Base-by-base conservation (phyloP, 2,888 invertebrate species). In the Emesis furor region DNA sequence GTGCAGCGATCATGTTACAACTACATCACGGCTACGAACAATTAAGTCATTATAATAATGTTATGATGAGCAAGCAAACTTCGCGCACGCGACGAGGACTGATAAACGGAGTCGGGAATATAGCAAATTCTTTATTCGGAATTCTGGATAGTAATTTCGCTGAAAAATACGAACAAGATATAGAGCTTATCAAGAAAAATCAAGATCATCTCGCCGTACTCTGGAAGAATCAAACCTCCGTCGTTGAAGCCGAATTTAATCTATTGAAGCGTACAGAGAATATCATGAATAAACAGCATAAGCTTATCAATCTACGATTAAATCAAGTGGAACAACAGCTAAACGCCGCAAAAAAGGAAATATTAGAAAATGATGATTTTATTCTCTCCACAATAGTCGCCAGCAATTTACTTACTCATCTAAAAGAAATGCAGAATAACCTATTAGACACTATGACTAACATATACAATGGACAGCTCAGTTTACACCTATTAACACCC, bases 71-170 rank as follows among this genome's bases (percentile, higher is more conserved):
- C 65, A 82, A 51, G 5, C 51, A n/a, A 51, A 51, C 51, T n/a
- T 42, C 42, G 42, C 42, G 42, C 42, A 12, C 51, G 6, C 51
- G 51, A 51, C 39, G 39, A 88, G 73, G 80, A 79, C 39, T 88
- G 62, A 82, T 88, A 76, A 84, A 86, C 59, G 85, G 79, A 17
- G 77, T 86, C 3, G 87, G 55, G 2, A 59, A 59, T 73, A 55
- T 59, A 37, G 85, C 85, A 1, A 76, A 84, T 37, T 39, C 37
- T 12, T 88, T 24, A 75, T 86, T 86, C 76, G 85, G 88, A 30
- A 84, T 88, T 78, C 39, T 85, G 14, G 86, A 87, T 24, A 82
- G 83, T 30, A 74, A 80, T 59, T 88, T 88, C 79, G 87, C 87
- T 8, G 84, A 81, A 80, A 78, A 88, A 42, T 85, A 86, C 69